Evolutionary conservation across 30 jellyfish, hydroid and myxozoan species (phyloP).

Genomic region (Aurelia sp.): DNA sequence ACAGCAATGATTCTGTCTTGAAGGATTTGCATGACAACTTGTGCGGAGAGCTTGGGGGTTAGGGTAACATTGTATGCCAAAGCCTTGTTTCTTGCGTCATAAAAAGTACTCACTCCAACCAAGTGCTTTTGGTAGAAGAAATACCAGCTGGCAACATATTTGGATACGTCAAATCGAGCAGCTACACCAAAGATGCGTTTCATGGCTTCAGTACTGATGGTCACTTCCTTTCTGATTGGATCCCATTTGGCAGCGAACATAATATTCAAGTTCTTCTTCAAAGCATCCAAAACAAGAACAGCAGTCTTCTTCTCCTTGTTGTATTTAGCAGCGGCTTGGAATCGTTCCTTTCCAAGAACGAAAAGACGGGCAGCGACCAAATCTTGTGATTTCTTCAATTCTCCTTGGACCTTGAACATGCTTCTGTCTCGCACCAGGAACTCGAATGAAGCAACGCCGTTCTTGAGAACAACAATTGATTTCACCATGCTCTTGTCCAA

Average conservation of each 20-base stretch:
- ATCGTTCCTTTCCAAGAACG: constrained; percentile 68
- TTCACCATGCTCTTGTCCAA: constrained; percentile 52
- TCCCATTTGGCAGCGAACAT: constrained; percentile 79
- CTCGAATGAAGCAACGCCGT: constrained; percentile 46
- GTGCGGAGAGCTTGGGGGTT: constrained; percentile 81
- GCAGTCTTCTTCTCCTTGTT: constrained; percentile 68
- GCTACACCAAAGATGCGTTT: constrained; percentile 73
- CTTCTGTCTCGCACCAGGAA: constrained; percentile 30
- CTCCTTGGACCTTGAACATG: constrained; percentile 52
- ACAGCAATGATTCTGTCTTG: constrained; percentile 76
- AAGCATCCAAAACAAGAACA: constrained; percentile 55
- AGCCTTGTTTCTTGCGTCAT: constrained; percentile 74
- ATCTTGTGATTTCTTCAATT: constrained; percentile 41
- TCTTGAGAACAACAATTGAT: constrained; percentile 50
- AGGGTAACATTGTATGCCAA: constrained; percentile 78
- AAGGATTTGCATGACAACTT: constrained; percentile 72
- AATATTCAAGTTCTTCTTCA: constrained; percentile 74
- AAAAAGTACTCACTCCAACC: constrained; percentile 72
- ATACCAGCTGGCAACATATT: constrained; percentile 46
- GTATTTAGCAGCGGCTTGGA: constrained; percentile 72
- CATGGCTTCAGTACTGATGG: constrained; percentile 68
- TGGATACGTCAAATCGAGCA: constrained; percentile 75
- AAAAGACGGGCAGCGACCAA: constrained; percentile 29
- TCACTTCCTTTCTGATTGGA: constrained; percentile 61
- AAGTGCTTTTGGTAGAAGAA: constrained; percentile 81